Conservation (phyloP, 2,888 invertebrate species). For the Sericinus montela region DNA sequence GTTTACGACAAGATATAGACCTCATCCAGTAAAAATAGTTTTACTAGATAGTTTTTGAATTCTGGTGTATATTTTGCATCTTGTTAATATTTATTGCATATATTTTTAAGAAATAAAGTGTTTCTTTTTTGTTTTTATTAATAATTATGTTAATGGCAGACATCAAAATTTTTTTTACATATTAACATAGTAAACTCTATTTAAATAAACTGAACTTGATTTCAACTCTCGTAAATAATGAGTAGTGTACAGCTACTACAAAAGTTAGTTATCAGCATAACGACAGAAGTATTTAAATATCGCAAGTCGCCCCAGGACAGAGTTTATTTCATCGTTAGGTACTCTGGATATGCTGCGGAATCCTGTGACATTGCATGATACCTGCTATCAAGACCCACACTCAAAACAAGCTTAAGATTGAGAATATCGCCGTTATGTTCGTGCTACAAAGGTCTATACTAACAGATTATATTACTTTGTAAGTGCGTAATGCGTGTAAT, state of each 20-base stretch:
- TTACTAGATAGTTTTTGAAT: no score
- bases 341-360: conserved; percentile 26
- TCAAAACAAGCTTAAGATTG: conserved; percentile 4
- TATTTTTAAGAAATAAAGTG: no score
- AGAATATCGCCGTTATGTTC: conserved; percentile 34
- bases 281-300: conserved; percentile 37
- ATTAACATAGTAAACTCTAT: no score
- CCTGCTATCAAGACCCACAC: conserved; percentile 41
- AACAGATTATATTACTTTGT: conserved; percentile 43
- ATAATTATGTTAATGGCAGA: no score
- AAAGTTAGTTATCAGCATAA: conserved; percentile 31
- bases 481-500: conserved; percentile 72
- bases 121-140: no score
- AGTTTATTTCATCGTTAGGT: conserved; percentile 34
- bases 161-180: no score
- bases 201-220: no score
- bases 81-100: no score
- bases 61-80: no score
- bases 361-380: conserved; percentile 64
- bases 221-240: no score
- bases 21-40: no score
- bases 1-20: no score
- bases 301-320: conserved; percentile 32
- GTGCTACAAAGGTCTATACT: conserved; percentile 29
- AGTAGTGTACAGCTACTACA: background rate